These are phyloP conservation scores for Antechinus flavipes DNA, from an alignment of 2,113 vertebrate species.

Conservation along the genomic window DNA sequence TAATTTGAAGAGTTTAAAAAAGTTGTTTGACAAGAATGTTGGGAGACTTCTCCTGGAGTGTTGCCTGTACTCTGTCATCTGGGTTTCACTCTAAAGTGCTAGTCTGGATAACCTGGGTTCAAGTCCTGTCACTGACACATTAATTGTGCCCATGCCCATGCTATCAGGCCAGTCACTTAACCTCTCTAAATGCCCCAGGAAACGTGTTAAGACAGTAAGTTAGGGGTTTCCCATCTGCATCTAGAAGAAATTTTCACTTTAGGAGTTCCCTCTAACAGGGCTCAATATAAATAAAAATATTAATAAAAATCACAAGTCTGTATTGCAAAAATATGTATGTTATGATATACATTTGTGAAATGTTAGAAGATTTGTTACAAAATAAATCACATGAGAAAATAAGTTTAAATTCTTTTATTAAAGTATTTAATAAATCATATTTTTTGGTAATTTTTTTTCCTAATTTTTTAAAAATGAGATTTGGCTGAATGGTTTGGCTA, in stretches of 20 bases:
- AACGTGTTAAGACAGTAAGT: background rate
- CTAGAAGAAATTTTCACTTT: background rate
- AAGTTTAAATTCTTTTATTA: background rate
- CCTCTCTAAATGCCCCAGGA: background rate
- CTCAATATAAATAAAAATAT: background rate
- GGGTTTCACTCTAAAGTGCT: background rate
- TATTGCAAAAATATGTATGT: background rate
- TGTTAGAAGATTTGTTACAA: background rate
- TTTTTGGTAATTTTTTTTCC: slow-evolving; percentile 58
- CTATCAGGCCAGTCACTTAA: background rate
- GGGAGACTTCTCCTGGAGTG: background rate
- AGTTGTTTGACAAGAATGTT: background rate
- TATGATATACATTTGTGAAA: background rate
- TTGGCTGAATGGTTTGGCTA: slow-evolving; percentile 93
- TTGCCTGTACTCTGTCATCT: background rate
- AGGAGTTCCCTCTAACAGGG: background rate
- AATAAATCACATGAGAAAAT: background rate
- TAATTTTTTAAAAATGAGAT: slow-evolving; percentile 82
- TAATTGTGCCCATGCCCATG: background rate
- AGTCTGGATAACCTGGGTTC: background rate
- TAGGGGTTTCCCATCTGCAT: background rate
- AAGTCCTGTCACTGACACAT: background rate
- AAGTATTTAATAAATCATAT: background rate
- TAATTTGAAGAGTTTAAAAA: background rate
- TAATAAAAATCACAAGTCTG: background rate